Evolutionary conservation across 2,797 vertebrate genomes (phyloP), one percentile per base, ranked within the genome.

Genomic region (Phaenicophaeus curvirostris): DNA sequence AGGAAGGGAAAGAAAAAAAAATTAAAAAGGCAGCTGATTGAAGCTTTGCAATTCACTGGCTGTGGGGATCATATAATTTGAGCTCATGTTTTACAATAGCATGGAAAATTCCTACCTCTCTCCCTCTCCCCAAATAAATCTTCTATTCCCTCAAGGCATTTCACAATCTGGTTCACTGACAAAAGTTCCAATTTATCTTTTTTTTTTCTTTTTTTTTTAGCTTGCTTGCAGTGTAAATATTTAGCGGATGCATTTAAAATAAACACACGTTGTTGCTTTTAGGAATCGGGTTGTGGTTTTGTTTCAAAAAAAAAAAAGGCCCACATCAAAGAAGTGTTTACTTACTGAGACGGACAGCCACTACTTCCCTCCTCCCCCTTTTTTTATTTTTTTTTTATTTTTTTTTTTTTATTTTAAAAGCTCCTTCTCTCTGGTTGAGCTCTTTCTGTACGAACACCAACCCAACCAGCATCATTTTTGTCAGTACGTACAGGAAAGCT

Each of bases 81-180:
- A 93, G 65, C 91, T 95, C 88, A 55, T 94, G 89, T 95, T 96
- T 96, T 96, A 93, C 95, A 96, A 96, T 94, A 87, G 93, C 84
- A 75, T 90, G 91, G 87, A 94, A 95, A 94, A 95, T 95, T 95
- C 91, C 95, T 95, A 94, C 91, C 87, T 95, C 96, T 94, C 83
- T 66, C 90, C 93, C 85, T 95, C 88, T 95, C 93, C 95, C 84
- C 94, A 95, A 93, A 95, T 91, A 96, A 95, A 78, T 92, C 80
- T 79, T 93, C 78, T 87, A 13, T 95, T 94, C 90, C 92, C 95
- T 93, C 59, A 79, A 95, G 94, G 94, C 94, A 90, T 94, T 96
- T 94, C 85, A 91, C 93, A 95, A 92, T 93, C 96, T 96, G 94
- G 76, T 94, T 92, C 87, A 61, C 88, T 85, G 92, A 96, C 85